Conservation (phyloP, 2,797 vertebrate species). For the Enteromius mattozi region DNA sequence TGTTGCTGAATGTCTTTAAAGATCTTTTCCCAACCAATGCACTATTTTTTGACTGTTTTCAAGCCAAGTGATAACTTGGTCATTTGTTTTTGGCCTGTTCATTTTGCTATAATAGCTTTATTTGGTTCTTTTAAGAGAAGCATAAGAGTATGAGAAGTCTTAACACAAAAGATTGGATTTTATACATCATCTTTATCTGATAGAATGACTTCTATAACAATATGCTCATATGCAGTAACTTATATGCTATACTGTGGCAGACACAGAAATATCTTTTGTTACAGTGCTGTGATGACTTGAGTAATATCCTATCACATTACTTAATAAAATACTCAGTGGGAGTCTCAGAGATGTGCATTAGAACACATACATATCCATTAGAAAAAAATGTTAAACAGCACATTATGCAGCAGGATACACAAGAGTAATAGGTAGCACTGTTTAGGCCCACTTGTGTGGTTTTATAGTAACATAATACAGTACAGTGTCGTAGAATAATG, state of each 20-base stretch:
- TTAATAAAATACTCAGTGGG: conserved; percentile 11
- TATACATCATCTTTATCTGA: not conserved
- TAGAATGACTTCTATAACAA: not conserved
- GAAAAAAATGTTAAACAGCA: conserved; percentile 1
- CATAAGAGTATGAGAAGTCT: not conserved
- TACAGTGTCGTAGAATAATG: conserved; percentile 11
- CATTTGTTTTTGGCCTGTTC: not conserved
- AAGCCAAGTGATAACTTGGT: not conserved
- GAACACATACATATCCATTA: conserved; percentile 9
- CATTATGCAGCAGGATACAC: not conserved
- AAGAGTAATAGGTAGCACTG: conserved; percentile 6
- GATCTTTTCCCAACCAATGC: not conserved
- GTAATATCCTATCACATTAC: not conserved
- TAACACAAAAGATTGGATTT: not conserved
- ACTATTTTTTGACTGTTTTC: not conserved
- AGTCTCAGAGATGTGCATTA: conserved; percentile 8
- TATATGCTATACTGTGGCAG: not conserved
- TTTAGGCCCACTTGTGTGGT: conserved; percentile 12
- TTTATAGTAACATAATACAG: conserved; percentile 15
- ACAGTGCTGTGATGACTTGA: not conserved
- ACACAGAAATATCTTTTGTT: not conserved
- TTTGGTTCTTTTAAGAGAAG: not conserved
- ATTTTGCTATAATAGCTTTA: not conserved
- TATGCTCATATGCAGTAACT: not conserved
- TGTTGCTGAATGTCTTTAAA: not conserved